These are phyloP conservation scores for Subanguina moxae DNA, from an alignment of 1,140 invertebrate species.

Conservation along the genomic window DNA sequence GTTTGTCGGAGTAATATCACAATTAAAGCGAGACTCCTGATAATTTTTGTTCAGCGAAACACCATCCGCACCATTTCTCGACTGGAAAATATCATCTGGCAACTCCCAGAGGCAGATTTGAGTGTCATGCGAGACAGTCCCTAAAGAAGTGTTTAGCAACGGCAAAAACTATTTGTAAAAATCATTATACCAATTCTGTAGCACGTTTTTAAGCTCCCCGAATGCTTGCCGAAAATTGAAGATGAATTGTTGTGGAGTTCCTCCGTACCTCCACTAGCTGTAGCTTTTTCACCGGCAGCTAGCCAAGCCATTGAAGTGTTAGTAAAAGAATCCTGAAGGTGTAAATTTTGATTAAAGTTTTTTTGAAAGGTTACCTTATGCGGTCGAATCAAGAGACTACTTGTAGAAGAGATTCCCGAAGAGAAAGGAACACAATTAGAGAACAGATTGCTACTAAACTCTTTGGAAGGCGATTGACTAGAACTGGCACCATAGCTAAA, in stretches of 20 bases:
- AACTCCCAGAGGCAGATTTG: slow-evolving; percentile 1
- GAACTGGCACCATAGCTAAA: too few species aligned
- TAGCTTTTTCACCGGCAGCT: neutral
- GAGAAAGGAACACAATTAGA: too few species aligned
- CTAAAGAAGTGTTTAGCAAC: too few species aligned
- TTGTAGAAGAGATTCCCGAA: too few species aligned
- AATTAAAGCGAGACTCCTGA: too few species aligned
- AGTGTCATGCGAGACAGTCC: slow-evolving; percentile 1
- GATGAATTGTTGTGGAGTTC: neutral
- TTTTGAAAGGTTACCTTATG: neutral
- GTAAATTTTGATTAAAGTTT: too few species aligned
- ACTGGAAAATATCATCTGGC: neutral
- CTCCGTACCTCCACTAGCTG: neutral
- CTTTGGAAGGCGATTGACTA: too few species aligned
- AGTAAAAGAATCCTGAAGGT: neutral
- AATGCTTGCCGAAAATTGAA: neutral
- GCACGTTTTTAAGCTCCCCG: neutral
- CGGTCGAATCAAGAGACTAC: neutral
- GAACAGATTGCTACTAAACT: too few species aligned
- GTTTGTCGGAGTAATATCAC: neutral
- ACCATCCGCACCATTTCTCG: too few species aligned
- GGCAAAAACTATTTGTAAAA: too few species aligned
- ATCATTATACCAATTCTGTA: neutral
- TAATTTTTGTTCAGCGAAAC: too few species aligned
- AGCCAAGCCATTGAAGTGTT: slow-evolving; percentile 1